These are phyloP conservation scores for Amphimedon queenslandica DNA, from an alignment of 37 sponge, comb jelly and placozoan genomes.

Conservation along the genomic window DNA sequence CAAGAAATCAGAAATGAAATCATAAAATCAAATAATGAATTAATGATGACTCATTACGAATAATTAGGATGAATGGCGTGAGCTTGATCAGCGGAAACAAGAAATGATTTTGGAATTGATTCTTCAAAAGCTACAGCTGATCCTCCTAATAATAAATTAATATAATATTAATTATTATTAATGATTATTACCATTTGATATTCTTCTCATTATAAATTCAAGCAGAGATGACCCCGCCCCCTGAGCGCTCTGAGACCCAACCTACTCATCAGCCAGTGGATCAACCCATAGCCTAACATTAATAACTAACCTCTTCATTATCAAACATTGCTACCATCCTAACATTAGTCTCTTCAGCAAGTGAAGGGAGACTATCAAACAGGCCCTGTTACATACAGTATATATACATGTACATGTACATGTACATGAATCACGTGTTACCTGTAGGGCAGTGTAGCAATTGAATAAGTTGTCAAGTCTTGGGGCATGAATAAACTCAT, in stretches of 20 bases:
- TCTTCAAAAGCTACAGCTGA: slow-evolving; percentile 62
- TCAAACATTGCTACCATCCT: slow-evolving; percentile 83
- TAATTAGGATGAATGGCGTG: slow-evolving; percentile 97
- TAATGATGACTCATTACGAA: slow-evolving; percentile 21
- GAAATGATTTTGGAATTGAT: slow-evolving; percentile 82
- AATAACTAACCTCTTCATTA: slow-evolving; percentile 86
- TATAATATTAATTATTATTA: background rate
- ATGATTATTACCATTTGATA: slow-evolving; percentile 32
- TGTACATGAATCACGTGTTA: background rate
- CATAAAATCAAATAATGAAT: background rate
- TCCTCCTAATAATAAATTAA: background rate
- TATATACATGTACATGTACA: background rate
- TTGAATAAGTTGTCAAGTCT: slow-evolving; percentile 93
- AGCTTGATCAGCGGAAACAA: slow-evolving; percentile 95
- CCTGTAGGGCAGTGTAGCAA: slow-evolving; percentile 83
- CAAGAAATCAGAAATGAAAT: background rate
- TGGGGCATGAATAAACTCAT: slow-evolving; percentile 94
- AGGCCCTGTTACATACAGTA: slow-evolving; percentile 40
- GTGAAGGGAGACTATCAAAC: slow-evolving; percentile 29
- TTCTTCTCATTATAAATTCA: slow-evolving; percentile 69
- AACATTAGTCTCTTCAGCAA: slow-evolving; percentile 57
- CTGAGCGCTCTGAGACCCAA: slow-evolving; percentile 89
- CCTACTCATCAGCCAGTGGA: slow-evolving; percentile 6
- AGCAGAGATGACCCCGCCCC: slow-evolving; percentile 82
- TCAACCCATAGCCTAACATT: background rate